Evolutionary conservation across 2,797 vertebrate genomes (phyloP), one percentile per base, ranked within the genome.

Genomic region (Iguana delicatissima): DNA sequence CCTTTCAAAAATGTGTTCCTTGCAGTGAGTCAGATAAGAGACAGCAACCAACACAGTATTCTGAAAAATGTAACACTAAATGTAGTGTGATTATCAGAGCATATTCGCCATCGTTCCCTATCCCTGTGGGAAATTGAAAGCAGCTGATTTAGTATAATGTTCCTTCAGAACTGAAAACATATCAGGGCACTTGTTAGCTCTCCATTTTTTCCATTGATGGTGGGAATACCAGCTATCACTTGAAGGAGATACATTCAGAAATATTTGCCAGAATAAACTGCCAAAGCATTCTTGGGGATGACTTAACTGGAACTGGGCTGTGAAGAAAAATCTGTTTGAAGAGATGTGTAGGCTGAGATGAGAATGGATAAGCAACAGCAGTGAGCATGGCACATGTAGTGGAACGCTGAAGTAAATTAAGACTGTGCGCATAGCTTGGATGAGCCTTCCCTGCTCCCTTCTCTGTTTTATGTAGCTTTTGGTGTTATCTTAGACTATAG

Each of bases 191-290:
- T 20, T 26, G 73, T 80, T 79, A 77, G 50, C 67, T 24, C 35
- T 80, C 64, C 52, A 57, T 38, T 6, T 79, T 80, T 85, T 38
- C 13, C 73, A 69, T 8, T 55, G 29, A 55, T 67, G 73, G 38
- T 18, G 29, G 35, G 82, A 79, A 79, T 50, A 55, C 88, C 88
- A 76, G 69, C 57, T 84, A 72, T 64, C 55, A 64, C 80, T 35
- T 24, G 26, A 26, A 84, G 72, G 81, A 72, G 29, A 59, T 35
- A 29, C 24, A 26, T 62, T 59, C 69, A 64, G 42, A 84, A 64
- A 89, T 84, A 84, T 79, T 89, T 84, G 52, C 32, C 74, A 79
- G 64, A 42, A 50, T 16, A 79, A 77, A 35, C 22, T 52, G 57
- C 59, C 57, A 29, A 79, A 84, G 76, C 38, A n/a, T 42, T 79